Base-by-base conservation (phyloP, 2,888 invertebrate genomes). In the Beris chalybata region DNA sequence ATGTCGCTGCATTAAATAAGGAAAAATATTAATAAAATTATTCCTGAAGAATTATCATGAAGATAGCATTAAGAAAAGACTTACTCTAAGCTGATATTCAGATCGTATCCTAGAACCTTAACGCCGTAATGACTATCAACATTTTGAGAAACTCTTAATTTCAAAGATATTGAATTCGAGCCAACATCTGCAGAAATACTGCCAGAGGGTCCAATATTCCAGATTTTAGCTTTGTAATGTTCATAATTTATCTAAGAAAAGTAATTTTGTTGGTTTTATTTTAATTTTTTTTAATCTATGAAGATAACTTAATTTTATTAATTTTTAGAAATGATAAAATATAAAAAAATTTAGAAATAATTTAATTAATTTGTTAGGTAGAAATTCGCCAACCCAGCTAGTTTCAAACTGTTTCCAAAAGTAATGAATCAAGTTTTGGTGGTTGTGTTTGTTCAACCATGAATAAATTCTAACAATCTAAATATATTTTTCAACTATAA, bases 141-240 rank as follows among this genome's bases (percentile, higher is more conserved):
- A 52, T 61, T 38, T 7, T 7, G 6, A 4, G 15, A 32, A 5
- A 38, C 38, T 32, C 9, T 12, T 12, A 55, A 13, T 12, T 56
- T 65, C 13, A 65, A 47, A 44, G 32, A 13, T n/a, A 65, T 13
- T 4, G 48, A 44, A 38, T 65, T 65, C 7, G 9, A 30, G 22
- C 38, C 31, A 7, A 47, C 47, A 9, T 7, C 15, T 12, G 48
- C 47, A 3, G 29, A n/a, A 31, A 65, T 45, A 9, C 6, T 31
- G n/a, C 65, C 65, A 22, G 65, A 48, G 9, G 65, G 65, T 4
- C 65, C 65, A 31, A 65, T 56, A 22, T 56, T 13, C 56, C 53
- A 56, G 7, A 65, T 44, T 55, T 65, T 55, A 31, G 56, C 53
- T 53, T 53, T 30, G 31, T 53, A 53, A 3, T 53, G 53, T 30